Base-by-base conservation (phyloP, 2,888 invertebrate species). In the Latheticus oryzae region DNA sequence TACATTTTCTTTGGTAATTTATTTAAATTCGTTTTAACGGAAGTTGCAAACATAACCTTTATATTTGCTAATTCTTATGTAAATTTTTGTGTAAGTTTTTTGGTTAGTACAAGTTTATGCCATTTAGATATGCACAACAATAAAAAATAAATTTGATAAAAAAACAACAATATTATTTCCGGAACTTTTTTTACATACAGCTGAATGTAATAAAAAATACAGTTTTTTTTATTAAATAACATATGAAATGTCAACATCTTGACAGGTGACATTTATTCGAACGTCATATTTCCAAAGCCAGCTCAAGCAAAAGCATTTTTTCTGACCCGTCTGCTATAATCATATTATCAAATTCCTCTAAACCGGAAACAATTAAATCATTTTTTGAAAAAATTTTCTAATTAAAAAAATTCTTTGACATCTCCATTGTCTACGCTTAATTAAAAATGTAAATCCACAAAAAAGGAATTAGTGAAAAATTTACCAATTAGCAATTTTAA, bases 291-390 rank as follows among this genome's bases (percentile, higher is more conserved):
- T n/a, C n/a, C n/a, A n/a, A n/a, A n/a, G n/a, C n/a, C n/a, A n/a
- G n/a, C n/a, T n/a, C n/a, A n/a, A n/a, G n/a, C n/a, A n/a, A n/a
- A n/a, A n/a, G 21, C 4, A 21, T 24, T 24, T 24, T 3, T 24
- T 13, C 7, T 28, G 16, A 32, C 7, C 11, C 19, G 8, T 8
- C 35, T 19, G 19, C 35, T 17, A 8, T 35, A 8, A 16, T 17
- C 5, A 35, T 4, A 17, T 19, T 35, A 4, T 13, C 12, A 30
- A 45, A 30, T 45, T 26, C n/a, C 13, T 17, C 45, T 43, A 52
- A 52, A 54, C 48, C 58, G 58, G 58, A 58, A 58, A 48, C 35
- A 48, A 48, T 58, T 58, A 58, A 15, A 37, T 40, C 1, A 13
- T 32, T 58, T 47, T 47, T 43, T 28, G 17, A 32, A 32, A 40